A percentile compares a stretch with the other conserved stretches of the same genome.
phyloP scores from a whole-genome alignment of 2,113 vertebrate species.

The Clarias gariepinus region DNA sequence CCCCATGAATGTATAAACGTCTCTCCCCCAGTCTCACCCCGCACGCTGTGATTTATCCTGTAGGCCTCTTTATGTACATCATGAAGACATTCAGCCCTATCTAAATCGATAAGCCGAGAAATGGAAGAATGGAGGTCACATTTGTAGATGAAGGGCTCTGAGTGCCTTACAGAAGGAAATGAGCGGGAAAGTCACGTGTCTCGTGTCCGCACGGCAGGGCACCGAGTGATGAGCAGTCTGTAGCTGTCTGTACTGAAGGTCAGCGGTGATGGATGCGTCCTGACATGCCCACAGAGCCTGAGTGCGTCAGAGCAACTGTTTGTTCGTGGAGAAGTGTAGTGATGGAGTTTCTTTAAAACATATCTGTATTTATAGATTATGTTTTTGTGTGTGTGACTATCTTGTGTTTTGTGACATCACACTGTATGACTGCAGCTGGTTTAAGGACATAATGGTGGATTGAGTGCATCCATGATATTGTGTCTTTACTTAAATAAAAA shows the following conservation, averaged over 20 bases:
- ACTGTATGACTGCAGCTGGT: background rate
- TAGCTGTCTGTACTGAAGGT: slow-evolving; percentile 60
- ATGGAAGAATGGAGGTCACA: background rate
- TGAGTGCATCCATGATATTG: background rate
- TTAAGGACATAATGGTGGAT: background rate
- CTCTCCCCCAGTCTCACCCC: background rate
- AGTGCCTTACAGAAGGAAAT: background rate
- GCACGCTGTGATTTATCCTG: background rate
- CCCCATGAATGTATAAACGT: background rate
- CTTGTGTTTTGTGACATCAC: background rate
- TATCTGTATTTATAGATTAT: background rate
- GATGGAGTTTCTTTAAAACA: background rate
- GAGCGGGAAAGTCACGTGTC: slow-evolving; percentile 3
- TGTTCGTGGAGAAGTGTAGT: slow-evolving; percentile 35
- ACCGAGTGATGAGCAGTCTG: slow-evolving; percentile 21
- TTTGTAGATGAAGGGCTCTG: slow-evolving; percentile 5
- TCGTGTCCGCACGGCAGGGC: background rate
- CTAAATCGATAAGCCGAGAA: background rate
- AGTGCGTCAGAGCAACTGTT: slow-evolving; percentile 61
- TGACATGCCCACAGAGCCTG: slow-evolving; percentile 72
- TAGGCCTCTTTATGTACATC: slow-evolving; percentile 4
- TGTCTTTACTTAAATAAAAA: background rate
- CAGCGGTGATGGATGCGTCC: slow-evolving; percentile 73
- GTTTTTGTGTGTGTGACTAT: background rate
- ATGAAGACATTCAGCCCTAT: slow-evolving; percentile 5